A percentile compares a stretch with the other conserved stretches of the same genome.
Conservation (phyloP, 2,888 invertebrate species). For the Buathra laborator region DNA sequence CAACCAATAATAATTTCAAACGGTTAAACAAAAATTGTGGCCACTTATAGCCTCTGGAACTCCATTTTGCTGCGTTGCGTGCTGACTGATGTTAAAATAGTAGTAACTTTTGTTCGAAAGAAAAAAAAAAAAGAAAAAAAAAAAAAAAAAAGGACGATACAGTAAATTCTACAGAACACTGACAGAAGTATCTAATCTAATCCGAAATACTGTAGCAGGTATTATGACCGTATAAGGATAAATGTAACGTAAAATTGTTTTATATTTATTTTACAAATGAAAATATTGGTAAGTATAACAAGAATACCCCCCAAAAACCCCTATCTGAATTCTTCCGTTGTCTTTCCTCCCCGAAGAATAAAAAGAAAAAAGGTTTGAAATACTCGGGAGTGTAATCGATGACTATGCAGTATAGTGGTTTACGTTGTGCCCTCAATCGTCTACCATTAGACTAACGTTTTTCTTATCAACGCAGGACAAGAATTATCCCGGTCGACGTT, state of each 20-base stretch:
- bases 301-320: constrained; percentile 34
- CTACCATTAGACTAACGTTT: constrained; percentile 9
- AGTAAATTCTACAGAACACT: constrained; percentile 68
- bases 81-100: constrained; percentile 43
- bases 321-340: constrained; percentile 7
- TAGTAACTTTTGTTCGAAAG: constrained; percentile 49
- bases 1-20: constrained; percentile 23
- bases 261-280: constrained; percentile 78
- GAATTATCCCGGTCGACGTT: not conserved
- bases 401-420: constrained; percentile 46
- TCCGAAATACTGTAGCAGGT: constrained; percentile 85
- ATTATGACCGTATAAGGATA: constrained; percentile 80
- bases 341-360: constrained; percentile 52
- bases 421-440: constrained; percentile 46
- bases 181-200: constrained; percentile 81
- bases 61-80: constrained; percentile 62
- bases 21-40: constrained; percentile 43
- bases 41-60: constrained; percentile 61
- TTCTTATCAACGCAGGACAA: constrained; percentile 33
- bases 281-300: constrained; percentile 71
- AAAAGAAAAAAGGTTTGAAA: constrained; percentile 68
- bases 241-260: constrained; percentile 66
- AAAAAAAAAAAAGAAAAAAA: constrained; percentile 55
- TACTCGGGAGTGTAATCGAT: constrained; percentile 47
- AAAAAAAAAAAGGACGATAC: constrained; percentile 62